Evolutionary conservation across 2,797 vertebrate genomes (phyloP).

Genomic region (Pseudomugil gertrudae): DNA sequence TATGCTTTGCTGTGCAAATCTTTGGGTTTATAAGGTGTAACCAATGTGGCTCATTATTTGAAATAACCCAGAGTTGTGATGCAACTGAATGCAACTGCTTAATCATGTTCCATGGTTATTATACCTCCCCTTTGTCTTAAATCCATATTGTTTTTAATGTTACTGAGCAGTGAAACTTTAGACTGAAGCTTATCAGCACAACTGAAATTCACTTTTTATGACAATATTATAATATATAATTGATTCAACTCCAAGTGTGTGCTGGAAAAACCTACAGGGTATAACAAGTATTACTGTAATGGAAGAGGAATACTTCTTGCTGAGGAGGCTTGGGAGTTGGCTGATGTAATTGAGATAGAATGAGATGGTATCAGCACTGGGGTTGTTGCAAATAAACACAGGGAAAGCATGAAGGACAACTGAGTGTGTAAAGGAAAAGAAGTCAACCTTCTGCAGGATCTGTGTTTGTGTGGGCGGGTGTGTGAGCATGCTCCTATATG

Average conservation of each 20-base stretch:
- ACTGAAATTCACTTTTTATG: conserved; percentile 9
- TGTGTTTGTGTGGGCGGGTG: conserved; percentile 36
- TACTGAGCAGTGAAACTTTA: conserved; percentile 16
- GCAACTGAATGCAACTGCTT: conserved; percentile 59
- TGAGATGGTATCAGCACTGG: conserved; percentile 79
- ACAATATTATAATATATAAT: neutral
- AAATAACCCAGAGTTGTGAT: conserved; percentile 52
- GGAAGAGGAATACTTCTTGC: conserved; percentile 56
- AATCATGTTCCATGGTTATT: conserved; percentile 49
- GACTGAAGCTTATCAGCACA: conserved; percentile 18
- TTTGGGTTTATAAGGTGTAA: conserved; percentile 48
- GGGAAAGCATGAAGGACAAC: conserved; percentile 71
- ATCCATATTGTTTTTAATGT: conserved; percentile 22
- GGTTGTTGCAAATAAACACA: conserved; percentile 78
- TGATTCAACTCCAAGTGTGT: neutral
- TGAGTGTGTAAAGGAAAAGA: conserved; percentile 68
- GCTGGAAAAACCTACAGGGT: conserved; percentile 24
- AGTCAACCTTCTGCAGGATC: conserved; percentile 32
- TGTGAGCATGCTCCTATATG: conserved; percentile 55
- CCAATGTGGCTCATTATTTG: conserved; percentile 49
- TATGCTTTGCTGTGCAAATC: conserved; percentile 31
- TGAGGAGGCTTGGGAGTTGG: conserved; percentile 66
- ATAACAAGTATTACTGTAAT: conserved; percentile 22
- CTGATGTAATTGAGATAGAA: conserved; percentile 83
- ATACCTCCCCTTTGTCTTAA: conserved; percentile 13